A percentile compares a stretch with the other conserved stretches of the same genome.
phyloP scores from a whole-genome alignment of 2,113 vertebrate species.

The Echinops telfairi region DNA sequence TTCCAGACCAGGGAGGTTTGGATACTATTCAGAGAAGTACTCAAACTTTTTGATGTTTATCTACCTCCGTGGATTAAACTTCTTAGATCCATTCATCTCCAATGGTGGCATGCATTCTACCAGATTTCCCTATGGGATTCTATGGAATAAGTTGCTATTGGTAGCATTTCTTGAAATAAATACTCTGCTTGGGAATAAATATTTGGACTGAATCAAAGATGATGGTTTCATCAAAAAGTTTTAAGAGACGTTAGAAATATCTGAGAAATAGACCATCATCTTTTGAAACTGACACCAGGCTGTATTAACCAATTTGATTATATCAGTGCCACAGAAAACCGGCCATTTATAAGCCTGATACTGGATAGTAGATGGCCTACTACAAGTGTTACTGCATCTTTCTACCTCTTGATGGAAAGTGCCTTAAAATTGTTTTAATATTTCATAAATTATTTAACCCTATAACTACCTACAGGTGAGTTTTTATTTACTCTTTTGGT shows the following conservation, averaged over 20 bases:
- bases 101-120: background rate
- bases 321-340: background rate
- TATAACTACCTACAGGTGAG: background rate
- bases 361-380: background rate
- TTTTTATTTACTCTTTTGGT: conserved; percentile 1
- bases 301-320: conserved; percentile 35
- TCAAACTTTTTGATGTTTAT: conserved; percentile 66
- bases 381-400: background rate
- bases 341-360: background rate
- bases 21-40: conserved; percentile 24
- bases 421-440: background rate
- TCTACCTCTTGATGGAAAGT: background rate
- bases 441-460: background rate
- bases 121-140: conserved; percentile 35
- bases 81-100: conserved; percentile 31
- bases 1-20: conserved; percentile 66
- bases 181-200: conserved; percentile 46
- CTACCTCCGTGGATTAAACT: conserved; percentile 8
- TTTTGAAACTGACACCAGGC: conserved; percentile 48
- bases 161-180: conserved; percentile 57
- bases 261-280: conserved; percentile 25
- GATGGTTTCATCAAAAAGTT: conserved; percentile 10
- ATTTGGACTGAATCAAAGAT: conserved; percentile 63
- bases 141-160: conserved; percentile 49
- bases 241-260: conserved; percentile 51